Evolutionary conservation across 1,140 invertebrate genomes (phyloP), one percentile per base, ranked within the genome.

Genomic region (Diorhabda sublineata): DNA sequence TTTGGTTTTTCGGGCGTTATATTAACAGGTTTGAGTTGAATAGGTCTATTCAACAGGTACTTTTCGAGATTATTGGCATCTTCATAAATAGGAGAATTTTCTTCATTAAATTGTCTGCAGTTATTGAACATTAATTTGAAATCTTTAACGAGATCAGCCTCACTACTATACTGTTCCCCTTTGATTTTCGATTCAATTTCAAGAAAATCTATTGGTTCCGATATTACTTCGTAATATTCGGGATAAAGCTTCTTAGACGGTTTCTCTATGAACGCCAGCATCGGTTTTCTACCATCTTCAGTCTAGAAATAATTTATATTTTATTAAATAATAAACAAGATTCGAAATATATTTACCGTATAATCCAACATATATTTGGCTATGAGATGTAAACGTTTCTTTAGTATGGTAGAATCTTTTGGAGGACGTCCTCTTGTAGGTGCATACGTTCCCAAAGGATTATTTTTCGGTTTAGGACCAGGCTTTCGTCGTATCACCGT

Each of bases 81-180:
- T 77, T 96, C 92, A 76, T 96, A 97, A 75, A 98, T 97, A 74
- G 92, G 88, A 0, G 96, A 98, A 43, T 92, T 91, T 82, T 98
- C 96, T 83, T 98, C 96, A 81, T 99, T 99, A 80, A 96, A 98
- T 75, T 94, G 91, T n/a, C 95, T 89, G 77, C 96, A 98, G 82
- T 98, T 98, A 63, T 89, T 89, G 82, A 98, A 98, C 96, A 99
- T 98, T 9, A 96, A 83, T 69, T 89, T 84, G 74, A 90, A 89
- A 78, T 88, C 88, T 4, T 84, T 79, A 0, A 88, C 82, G 67
- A 89, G 83, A 73, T 89, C 87, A 59, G 87, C 85, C 0, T 89
- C 78, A 7, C 82, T 84, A 52, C 79, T 84, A 80, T 89, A 89
- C 58, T 86, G 84, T 71, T 89, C 87, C 9, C 82, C 83, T 79